Percentiles rank a stretch among this genome's conserved stretches.
Evolutionary conservation across 2,888 invertebrate genomes (phyloP).

Genomic region (Laothoe populi): DNA sequence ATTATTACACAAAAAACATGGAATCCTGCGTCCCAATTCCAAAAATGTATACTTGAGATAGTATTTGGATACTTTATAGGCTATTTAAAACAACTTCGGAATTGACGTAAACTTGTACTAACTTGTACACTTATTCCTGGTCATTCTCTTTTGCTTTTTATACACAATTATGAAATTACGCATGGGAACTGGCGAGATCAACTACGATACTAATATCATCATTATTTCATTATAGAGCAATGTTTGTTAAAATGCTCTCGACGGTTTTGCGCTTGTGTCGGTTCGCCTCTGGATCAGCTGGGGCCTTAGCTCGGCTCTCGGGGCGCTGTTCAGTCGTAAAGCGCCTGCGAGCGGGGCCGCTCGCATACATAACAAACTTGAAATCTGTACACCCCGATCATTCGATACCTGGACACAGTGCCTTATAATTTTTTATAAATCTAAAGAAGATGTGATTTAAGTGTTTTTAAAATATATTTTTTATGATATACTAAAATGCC

Average conservation of each 20-base stretch:
- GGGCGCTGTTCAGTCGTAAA: constrained; percentile 52
- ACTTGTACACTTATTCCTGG: no score
- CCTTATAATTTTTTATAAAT: background rate
- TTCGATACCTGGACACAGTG: constrained; percentile 9
- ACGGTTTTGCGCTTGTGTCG: constrained; percentile 11
- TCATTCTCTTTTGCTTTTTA: no score
- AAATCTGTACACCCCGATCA: constrained; percentile 1
- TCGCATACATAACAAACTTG: constrained; percentile 40
- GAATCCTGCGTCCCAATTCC: no score
- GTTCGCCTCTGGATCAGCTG: constrained; percentile 57
- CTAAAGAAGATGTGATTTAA: constrained; percentile 1
- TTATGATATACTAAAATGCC: constrained; percentile 69
- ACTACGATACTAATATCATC: no score
- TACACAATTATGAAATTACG: no score
- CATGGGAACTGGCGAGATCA: no score
- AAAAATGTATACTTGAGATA: no score
- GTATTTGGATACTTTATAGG: no score
- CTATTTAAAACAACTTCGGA: no score
- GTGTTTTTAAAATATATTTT: constrained; percentile 12
- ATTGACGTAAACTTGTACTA: no score
- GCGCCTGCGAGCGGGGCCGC: constrained; percentile 57
- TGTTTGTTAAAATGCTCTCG: background rate
- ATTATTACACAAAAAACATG: no score
- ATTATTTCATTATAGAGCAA: background rate
- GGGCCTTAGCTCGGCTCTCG: constrained; percentile 30